A percentile compares a stretch with the other conserved stretches of the same genome.
These are phyloP conservation scores for Carabus problematicus DNA, from an alignment of 2,888 invertebrate genomes.

Conservation along the genomic window DNA sequence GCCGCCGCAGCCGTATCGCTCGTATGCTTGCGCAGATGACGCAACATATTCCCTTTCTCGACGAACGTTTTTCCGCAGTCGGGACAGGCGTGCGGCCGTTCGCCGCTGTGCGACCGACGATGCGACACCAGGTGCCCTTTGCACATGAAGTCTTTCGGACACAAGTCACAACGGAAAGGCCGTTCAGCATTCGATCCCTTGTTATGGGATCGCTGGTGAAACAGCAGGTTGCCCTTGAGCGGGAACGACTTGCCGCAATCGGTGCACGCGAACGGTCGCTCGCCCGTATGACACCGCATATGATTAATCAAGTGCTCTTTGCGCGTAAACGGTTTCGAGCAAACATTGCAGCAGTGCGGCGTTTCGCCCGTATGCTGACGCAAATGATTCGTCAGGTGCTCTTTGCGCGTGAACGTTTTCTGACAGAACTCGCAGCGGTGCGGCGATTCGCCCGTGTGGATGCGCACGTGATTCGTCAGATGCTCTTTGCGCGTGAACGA, in stretches of 20 bases:
- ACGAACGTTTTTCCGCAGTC: constrained; percentile 81
- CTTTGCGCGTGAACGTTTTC: constrained; percentile 75
- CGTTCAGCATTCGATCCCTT: constrained; percentile 72
- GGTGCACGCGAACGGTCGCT: constrained; percentile 82
- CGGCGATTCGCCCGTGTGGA: constrained; percentile 72
- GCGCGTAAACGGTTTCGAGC: constrained; percentile 75
- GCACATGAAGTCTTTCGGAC: constrained; percentile 87
- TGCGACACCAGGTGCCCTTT: constrained; percentile 87
- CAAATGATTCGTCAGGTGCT: constrained; percentile 74
- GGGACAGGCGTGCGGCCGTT: constrained; percentile 68
- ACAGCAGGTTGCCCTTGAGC: constrained; percentile 81
- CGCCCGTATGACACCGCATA: constrained; percentile 81
- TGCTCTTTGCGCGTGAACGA: constrained; percentile 88
- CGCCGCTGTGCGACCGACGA: constrained; percentile 77
- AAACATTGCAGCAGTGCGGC: constrained; percentile 75
- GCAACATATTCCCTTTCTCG: constrained; percentile 78
- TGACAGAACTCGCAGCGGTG: constrained; percentile 75
- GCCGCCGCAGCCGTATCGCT: constrained; percentile 60
- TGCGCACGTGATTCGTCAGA: constrained; percentile 80
- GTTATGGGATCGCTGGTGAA: constrained; percentile 87
- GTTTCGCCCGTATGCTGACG: constrained; percentile 77
- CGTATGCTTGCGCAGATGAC: constrained; percentile 76
- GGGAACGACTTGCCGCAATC: constrained; percentile 90
- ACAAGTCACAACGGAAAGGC: constrained; percentile 80
- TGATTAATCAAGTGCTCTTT: constrained; percentile 79